phyloP scores from a whole-genome alignment of 2,113 vertebrate species.

The Hylia prasina region DNA sequence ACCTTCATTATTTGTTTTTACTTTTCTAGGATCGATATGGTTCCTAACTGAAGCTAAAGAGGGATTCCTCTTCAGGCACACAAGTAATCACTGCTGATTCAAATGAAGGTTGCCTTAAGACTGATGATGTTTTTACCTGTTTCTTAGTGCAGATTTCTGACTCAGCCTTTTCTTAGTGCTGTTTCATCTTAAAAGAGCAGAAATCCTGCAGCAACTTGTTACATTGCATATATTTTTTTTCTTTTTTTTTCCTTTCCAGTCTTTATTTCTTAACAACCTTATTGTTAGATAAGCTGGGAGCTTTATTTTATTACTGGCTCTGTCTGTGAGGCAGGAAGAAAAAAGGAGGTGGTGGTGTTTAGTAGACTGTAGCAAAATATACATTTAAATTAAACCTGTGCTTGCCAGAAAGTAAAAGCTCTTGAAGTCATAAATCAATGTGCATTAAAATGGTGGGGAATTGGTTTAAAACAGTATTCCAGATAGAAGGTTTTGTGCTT shows the following conservation, averaged over 20 bases:
- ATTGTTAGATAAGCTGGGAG: background rate
- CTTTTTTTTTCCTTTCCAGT: background rate
- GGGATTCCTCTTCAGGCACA: background rate
- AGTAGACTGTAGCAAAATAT: background rate
- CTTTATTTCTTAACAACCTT: background rate
- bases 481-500: background rate
- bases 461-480: background rate
- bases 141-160: background rate
- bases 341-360: background rate
- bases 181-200: background rate
- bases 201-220: background rate
- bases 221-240: background rate
- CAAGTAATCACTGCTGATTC: background rate
- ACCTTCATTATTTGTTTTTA: background rate
- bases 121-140: background rate
- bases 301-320: background rate
- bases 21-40: slow-evolving; percentile 73
- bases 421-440: background rate
- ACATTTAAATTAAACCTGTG: background rate
- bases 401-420: slow-evolving; percentile 1
- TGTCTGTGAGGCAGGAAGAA: background rate
- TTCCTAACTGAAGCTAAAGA: slow-evolving; percentile 52
- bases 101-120: slow-evolving; percentile 30
- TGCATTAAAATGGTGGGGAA: background rate
- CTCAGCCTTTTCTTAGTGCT: background rate